phyloP scores from a whole-genome alignment of 2,113 vertebrate species.

The Bubalus kerabau region DNA sequence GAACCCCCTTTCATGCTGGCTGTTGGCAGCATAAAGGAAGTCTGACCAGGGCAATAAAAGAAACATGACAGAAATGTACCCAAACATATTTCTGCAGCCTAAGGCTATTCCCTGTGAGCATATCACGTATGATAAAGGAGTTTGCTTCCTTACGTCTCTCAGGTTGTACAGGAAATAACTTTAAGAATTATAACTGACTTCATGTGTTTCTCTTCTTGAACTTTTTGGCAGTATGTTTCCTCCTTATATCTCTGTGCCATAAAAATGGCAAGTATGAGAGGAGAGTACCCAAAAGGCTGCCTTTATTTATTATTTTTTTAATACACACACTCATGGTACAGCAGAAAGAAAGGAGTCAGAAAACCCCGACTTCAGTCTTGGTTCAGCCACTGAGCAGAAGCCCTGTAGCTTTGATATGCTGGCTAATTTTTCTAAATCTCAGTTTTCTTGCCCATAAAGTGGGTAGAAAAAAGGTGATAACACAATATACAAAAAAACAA shows the following conservation, averaged over 20 bases:
- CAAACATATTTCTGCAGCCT: background rate
- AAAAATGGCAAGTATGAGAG: background rate
- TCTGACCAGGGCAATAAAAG: background rate
- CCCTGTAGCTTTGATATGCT: background rate
- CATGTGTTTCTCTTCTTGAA: background rate
- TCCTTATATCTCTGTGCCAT: background rate
- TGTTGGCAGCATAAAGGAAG: background rate
- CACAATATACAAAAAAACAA: background rate
- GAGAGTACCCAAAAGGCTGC: background rate
- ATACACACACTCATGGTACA: background rate
- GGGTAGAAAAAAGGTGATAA: background rate
- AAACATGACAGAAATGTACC: background rate
- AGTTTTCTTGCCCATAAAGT: background rate
- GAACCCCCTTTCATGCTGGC: background rate
- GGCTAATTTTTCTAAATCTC: background rate
- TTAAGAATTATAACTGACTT: background rate
- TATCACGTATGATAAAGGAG: background rate
- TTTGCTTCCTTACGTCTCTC: background rate
- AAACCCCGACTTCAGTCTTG: background rate
- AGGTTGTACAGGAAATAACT: background rate
- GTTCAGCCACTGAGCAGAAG: background rate
- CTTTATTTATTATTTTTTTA: background rate
- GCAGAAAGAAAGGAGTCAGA: background rate
- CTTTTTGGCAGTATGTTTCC: background rate
- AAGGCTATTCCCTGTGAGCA: background rate